phyloP scores from a whole-genome alignment of 2,888 invertebrate genomes.

The Blastobasis adustella region DNA sequence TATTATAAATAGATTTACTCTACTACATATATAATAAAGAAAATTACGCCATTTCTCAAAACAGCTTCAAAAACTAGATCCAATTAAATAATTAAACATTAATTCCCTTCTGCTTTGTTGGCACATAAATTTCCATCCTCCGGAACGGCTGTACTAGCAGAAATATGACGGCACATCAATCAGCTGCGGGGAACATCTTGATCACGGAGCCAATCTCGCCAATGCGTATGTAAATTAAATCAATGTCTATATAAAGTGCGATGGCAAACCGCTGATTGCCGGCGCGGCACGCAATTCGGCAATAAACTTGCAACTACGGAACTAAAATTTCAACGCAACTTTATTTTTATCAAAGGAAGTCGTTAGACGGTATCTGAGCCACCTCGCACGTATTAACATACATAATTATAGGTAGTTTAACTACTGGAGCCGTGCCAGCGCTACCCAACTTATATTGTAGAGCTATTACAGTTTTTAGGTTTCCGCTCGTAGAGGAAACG shows the following conservation, averaged over 20 bases:
- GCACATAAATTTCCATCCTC: too few relatives aligned
- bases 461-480: conserved; percentile 58
- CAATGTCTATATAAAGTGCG: conserved; percentile 70
- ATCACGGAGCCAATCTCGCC: conserved; percentile 40
- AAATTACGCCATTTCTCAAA: too few relatives aligned
- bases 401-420: conserved; percentile 71
- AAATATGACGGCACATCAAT: too few relatives aligned
- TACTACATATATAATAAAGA: too few relatives aligned
- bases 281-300: conserved; percentile 60
- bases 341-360: conserved; percentile 73
- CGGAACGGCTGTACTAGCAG: too few relatives aligned
- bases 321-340: conserved; percentile 74
- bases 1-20: too few relatives aligned
- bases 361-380: conserved; percentile 70
- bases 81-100: too few relatives aligned
- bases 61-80: too few relatives aligned
- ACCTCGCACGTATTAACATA: conserved; percentile 70
- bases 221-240: conserved; percentile 62
- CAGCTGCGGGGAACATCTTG: conserved; percentile 27
- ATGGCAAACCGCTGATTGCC: conserved; percentile 56
- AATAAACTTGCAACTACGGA: conserved; percentile 69
- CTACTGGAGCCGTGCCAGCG: conserved; percentile 63
- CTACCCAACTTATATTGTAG: conserved; percentile 51
- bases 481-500: conserved; percentile 51
- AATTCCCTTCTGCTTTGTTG: too few relatives aligned